Evolutionary conservation across 2,113 vertebrate species (phyloP).

Genomic region (Lepus timidus): DNA sequence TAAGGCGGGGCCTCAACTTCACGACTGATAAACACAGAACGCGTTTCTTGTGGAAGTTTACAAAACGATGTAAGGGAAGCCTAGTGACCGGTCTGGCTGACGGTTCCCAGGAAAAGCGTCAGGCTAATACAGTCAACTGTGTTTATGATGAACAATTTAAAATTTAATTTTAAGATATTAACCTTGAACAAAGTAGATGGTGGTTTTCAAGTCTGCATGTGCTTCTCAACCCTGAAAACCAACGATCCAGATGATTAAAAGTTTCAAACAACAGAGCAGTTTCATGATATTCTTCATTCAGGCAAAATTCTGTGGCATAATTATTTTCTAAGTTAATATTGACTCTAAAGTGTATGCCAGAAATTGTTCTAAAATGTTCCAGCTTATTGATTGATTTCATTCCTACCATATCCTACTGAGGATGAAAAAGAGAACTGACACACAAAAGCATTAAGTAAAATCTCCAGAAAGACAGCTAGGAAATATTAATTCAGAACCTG

Average conservation of each 20-base stretch:
- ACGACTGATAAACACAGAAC: slow-evolving; percentile 14
- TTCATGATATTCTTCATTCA: background rate
- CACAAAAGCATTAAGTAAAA: background rate
- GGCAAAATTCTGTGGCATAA: background rate
- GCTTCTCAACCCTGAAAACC: background rate
- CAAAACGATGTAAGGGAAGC: slow-evolving; percentile 44
- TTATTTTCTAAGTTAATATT: background rate
- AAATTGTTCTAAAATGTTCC: background rate
- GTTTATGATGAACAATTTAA: slow-evolving; percentile 51
- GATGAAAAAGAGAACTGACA: background rate
- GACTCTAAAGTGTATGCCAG: background rate
- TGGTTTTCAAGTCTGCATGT: background rate
- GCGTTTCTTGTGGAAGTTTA: slow-evolving; percentile 43
- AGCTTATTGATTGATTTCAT: background rate
- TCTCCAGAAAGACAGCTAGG: background rate
- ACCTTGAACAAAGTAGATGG: slow-evolving; percentile 50
- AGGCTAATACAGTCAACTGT: background rate
- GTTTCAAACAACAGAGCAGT: background rate
- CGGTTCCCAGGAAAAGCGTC: background rate
- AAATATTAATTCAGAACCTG: background rate
- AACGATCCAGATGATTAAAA: background rate
- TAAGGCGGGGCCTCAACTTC: slow-evolving; percentile 20
- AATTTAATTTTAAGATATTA: slow-evolving; percentile 52
- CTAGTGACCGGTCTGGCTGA: slow-evolving; percentile 14
- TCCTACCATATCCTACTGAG: background rate